Evolutionary conservation across 2,888 invertebrate genomes (phyloP).

Genomic region (Scelioninae gen. 1): DNA sequence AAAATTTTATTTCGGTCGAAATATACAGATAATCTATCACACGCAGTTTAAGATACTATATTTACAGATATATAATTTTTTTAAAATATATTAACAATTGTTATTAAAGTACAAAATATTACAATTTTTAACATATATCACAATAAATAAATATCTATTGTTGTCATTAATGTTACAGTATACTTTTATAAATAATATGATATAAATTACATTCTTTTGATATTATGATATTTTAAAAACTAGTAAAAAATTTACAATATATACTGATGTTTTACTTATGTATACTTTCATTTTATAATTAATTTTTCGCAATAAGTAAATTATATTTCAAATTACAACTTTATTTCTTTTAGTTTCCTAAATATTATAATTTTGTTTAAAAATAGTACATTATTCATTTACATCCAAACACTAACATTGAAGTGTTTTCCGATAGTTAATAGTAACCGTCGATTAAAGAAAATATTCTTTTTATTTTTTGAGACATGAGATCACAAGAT

Average conservation of each 20-base stretch:
- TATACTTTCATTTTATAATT: conserved; percentile 12
- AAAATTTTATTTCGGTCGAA: conserved; percentile 1
- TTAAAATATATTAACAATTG: conserved; percentile 22
- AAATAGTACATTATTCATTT: neutral
- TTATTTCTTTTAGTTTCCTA: neutral
- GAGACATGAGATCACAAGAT: conserved; percentile 1
- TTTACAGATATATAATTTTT: conserved; percentile 13
- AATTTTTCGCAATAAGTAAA: neutral
- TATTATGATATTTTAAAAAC: conserved; percentile 12
- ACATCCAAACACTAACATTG: neutral
- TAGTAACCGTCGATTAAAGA: neutral
- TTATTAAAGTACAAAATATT: conserved; percentile 40
- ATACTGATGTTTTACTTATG: neutral
- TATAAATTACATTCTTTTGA: conserved; percentile 5
- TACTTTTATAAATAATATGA: conserved; percentile 18
- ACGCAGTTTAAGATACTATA: conserved; percentile 21
- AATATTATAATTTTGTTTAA: neutral
- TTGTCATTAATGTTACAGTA: neutral
- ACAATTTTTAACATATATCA: conserved; percentile 24
- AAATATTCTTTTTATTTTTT: neutral
- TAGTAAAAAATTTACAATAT: conserved; percentile 15
- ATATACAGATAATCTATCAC: conserved; percentile 19
- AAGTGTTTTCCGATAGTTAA: neutral
- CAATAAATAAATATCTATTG: conserved; percentile 21
- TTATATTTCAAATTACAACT: neutral